Base-by-base conservation (phyloP, 2,797 vertebrate species). In the Clarias laeviceps region DNA sequence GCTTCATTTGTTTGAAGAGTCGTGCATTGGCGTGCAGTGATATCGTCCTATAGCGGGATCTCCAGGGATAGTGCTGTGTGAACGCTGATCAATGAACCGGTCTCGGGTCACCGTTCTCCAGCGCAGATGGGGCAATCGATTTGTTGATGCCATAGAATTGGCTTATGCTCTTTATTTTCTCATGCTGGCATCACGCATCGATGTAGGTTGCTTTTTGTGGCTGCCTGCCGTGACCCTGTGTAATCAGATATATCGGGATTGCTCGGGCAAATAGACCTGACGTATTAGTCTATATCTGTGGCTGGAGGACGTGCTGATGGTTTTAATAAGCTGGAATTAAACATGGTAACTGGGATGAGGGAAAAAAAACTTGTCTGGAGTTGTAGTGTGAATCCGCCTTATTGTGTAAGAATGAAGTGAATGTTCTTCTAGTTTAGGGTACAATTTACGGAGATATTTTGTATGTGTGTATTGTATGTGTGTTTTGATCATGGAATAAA, bases 61-160 rank as follows among this genome's bases (percentile, higher is more conserved):
- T 87, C 86, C 90, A 24, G 89, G 91, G 89, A 89, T 24, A 91
- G 86, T 90, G 87, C 82, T 37, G 64, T 37, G 64, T 37, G n/a
- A 79, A 84, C 29, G 4, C 3, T 87, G 88, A 94, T 94, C 92
- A 89, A 91, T 92, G 87, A 88, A 90, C 80, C 84, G 81, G 83
- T 86, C 90, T 87, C 88, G 88, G 91, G 88, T 85, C 77, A 92
- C 85, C 74, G 89, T 86, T 90, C 93, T 91, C 92, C 88, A 87
- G 88, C 90, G 90, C 90, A 91, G 86, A 89, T 79, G 87, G 81
- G 40, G 56, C 82, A 45, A 91, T 90, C 91, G 92, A 93, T 81
- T 83, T 89, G 88, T 88, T 91, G 79, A 88, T 90, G 88, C 89
- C 87, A 88, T 89, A 88, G 90, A 93, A 93, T 92, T 90, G 88